Conservation (phyloP, 2,797 vertebrate genomes). For the Vultur gryphus region DNA sequence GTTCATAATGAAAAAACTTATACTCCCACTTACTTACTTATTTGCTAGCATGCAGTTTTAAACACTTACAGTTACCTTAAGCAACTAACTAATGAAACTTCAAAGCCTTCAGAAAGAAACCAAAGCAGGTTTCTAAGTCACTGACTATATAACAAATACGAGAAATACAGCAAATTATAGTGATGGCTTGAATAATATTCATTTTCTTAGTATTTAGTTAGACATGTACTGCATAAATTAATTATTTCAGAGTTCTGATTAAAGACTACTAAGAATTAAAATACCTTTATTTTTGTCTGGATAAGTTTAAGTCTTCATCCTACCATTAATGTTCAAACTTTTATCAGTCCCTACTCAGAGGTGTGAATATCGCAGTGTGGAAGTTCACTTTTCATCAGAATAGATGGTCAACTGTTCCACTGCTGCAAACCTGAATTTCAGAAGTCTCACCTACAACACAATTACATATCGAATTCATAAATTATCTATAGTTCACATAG, state of each 20-base stretch:
- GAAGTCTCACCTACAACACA: conserved; percentile 1
- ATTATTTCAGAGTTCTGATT: not conserved
- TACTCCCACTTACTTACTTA: not conserved
- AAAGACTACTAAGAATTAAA: conserved; percentile 10
- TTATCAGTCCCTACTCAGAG: not conserved
- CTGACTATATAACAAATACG: not conserved
- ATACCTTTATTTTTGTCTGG: conserved; percentile 8
- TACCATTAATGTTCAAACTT: not conserved
- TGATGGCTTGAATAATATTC: not conserved
- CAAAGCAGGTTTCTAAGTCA: not conserved
- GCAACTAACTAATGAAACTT: not conserved
- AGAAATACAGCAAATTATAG: not conserved
- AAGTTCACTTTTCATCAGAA: conserved; percentile 27
- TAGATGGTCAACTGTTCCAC: not conserved
- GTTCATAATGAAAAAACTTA: not conserved
- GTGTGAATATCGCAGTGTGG: not conserved
- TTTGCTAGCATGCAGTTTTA: not conserved
- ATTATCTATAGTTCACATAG: not conserved
- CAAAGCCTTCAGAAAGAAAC: not conserved
- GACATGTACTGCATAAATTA: not conserved
- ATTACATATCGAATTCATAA: not conserved
- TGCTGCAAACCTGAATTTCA: not conserved
- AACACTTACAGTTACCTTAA: not conserved
- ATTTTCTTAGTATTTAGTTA: not conserved
- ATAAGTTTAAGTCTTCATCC: not conserved